Evolutionary conservation across 2,113 vertebrate genomes (phyloP).

Genomic region (Zosterops lateralis): DNA sequence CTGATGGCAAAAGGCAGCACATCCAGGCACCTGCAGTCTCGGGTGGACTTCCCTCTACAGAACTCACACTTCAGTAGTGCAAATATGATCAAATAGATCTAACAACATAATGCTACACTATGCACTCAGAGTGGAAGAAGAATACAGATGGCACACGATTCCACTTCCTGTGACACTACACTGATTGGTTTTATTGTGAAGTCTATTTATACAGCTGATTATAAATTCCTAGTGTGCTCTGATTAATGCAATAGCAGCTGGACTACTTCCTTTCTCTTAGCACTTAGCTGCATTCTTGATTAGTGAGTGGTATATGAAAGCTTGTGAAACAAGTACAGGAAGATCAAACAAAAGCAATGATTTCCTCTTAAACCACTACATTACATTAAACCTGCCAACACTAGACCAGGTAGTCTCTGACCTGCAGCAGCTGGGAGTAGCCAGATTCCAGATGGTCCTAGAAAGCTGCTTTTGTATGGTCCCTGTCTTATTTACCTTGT

Average conservation of each 20-base stretch:
- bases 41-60: background rate
- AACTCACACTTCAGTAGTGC: background rate
- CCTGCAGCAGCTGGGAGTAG: background rate
- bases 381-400: background rate
- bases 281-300: background rate
- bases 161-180: background rate
- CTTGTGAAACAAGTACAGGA: constrained; percentile 21
- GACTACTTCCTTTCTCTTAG: constrained; percentile 5
- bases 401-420: background rate
- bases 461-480: background rate
- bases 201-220: constrained; percentile 6
- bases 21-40: background rate
- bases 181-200: constrained; percentile 19
- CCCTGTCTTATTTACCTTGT: background rate
- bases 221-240: constrained; percentile 3
- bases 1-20: background rate
- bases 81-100: background rate
- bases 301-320: background rate
- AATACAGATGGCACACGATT: background rate
- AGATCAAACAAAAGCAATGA: constrained; percentile 23
- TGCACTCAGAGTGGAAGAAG: background rate
- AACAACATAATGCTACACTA: background rate
- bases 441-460: background rate
- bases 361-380: background rate
- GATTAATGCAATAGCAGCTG: constrained; percentile 24